Evolutionary conservation across 2,888 invertebrate genomes (phyloP).

Genomic region (Patella depressa): DNA sequence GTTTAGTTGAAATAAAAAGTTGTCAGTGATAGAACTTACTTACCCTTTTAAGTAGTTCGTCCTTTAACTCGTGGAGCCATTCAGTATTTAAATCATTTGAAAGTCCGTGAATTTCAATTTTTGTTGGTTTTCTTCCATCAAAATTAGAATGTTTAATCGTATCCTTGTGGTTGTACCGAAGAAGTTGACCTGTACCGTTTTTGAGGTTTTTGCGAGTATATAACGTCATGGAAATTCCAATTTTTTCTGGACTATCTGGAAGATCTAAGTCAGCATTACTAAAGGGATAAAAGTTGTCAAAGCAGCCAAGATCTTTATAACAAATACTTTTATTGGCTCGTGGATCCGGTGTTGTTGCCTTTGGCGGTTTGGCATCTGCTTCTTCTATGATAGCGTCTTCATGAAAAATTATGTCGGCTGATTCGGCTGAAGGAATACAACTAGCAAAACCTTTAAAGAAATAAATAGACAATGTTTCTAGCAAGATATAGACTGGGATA

Average conservation of each 20-base stretch:
- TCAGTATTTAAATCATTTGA: conserved; percentile 88
- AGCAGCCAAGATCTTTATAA: conserved; percentile 56
- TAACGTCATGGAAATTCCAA: conserved; percentile 66
- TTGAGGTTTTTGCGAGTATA: conserved; percentile 73
- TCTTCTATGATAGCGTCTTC: no score
- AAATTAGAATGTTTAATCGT: conserved; percentile 82
- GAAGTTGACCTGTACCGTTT: conserved; percentile 36
- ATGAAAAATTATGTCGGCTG: no score
- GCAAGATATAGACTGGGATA: no score
- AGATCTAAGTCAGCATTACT: conserved; percentile 47
- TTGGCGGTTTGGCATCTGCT: background rate
- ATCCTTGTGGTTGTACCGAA: conserved; percentile 79
- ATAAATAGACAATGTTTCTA: no score
- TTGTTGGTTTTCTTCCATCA: conserved; percentile 84
- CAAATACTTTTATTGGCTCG: conserved; percentile 41
- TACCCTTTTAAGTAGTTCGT: conserved; percentile 90
- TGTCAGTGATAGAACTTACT: conserved; percentile 59
- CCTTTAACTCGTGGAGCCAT: conserved; percentile 94
- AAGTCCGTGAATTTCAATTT: conserved; percentile 93
- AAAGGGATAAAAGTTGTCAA: conserved; percentile 53
- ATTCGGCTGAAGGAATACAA: no score
- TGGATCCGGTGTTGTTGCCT: background rate
- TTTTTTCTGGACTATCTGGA: conserved; percentile 46
- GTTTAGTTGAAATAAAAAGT: no score
- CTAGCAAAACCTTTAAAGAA: no score